Percentiles rank a stretch among this genome's conserved stretches.
Evolutionary conservation across 2,888 invertebrate genomes (phyloP).

Genomic region (Lumbricus terrestris): DNA sequence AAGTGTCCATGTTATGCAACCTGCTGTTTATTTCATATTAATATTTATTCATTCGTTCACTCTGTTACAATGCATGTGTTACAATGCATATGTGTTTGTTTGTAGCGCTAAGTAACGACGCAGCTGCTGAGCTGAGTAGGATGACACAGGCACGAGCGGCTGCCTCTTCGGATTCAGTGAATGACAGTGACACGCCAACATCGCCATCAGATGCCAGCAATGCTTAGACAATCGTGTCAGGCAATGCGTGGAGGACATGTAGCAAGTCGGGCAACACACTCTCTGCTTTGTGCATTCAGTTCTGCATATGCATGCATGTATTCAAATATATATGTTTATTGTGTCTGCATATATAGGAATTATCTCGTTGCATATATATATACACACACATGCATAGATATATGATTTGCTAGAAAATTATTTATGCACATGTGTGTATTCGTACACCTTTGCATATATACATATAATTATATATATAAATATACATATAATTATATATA

Average conservation of each 20-base stretch:
- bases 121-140: not conserved
- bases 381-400: not conserved
- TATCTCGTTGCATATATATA: not conserved
- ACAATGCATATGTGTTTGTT: not conserved
- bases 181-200: not conserved
- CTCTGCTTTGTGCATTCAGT: not conserved
- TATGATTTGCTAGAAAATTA: not conserved
- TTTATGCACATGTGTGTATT: not conserved
- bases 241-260: not conserved
- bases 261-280: not conserved
- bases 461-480: not conserved
- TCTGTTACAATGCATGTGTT: not conserved
- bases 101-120: slow-evolving; percentile 9
- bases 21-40: too few relatives aligned
- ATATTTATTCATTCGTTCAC: too few relatives aligned
- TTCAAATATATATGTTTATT: not conserved
- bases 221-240: not conserved
- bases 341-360: not conserved
- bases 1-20: not conserved
- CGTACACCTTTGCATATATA: not conserved
- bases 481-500: too few relatives aligned
- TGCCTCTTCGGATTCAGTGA: not conserved
- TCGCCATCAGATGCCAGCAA: slow-evolving; percentile 5
- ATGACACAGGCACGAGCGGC: slow-evolving; percentile 7
- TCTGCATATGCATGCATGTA: not conserved